Evolutionary conservation across 1,140 invertebrate species (phyloP), one percentile per base, ranked within the genome.

Genomic region (Saxidomus purpurata): DNA sequence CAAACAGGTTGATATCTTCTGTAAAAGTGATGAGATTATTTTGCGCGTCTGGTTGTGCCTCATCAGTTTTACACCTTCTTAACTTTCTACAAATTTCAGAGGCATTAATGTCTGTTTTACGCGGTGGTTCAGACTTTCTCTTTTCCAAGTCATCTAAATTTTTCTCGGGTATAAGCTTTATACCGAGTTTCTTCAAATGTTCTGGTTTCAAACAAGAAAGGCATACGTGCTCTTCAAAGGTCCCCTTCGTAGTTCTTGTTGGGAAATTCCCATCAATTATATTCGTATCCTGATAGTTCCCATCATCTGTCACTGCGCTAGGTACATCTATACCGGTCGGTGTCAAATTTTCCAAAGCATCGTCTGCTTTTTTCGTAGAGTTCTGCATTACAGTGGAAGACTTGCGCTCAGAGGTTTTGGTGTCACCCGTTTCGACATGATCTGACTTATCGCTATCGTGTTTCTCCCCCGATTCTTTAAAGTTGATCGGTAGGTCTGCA

Each of bases 181-280:
- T 55, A 22, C 49, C 76, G 0, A 79, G 31, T 52, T 22, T 25
- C 36, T 79, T 34, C 31, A 79, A 79, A 79, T 79, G 76, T 79
- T 79, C 76, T 36, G 76, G 76, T 55, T 47, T 55, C 49, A 79
- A 79, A 22, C 76, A 79, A 55, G 55, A 1, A 3, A 79, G 22
- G 55, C 76, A 79, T 3, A 79, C 76, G 36, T 79, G 76, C 31
- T 79, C 49, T 4, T 34, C 47, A 36, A 79, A 22, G 0, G 36
- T 55, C 1, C 25, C 1, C 34, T 47, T 79, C 8, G 13, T n/a
- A 1, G 15, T 19, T 9, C 22, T 76, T 13, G n/a, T 1, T 79
- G 43, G 31, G 15, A 49, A 79, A n/a, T 55, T 31, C 11, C 76
- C 31, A 55, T 52, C 31, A 22, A 79, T 49, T 22, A 52, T 52